phyloP scores from a whole-genome alignment of 1,140 invertebrate genomes.

The Pseudomyrmex pallidus region DNA sequence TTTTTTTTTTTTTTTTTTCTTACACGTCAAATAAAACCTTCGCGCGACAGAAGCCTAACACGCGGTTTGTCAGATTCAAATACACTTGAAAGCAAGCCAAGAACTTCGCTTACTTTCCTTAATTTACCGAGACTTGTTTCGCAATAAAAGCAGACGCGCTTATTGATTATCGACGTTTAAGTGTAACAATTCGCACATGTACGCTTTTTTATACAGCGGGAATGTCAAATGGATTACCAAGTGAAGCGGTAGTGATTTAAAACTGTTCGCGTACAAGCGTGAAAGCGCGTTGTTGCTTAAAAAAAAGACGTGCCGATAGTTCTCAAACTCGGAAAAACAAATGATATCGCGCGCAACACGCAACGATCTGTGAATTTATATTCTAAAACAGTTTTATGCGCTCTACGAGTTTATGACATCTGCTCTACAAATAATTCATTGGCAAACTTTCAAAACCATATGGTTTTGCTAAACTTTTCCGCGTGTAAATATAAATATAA shows the following conservation, averaged over 20 bases:
- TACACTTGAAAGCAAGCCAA: no score
- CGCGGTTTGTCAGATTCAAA: no score
- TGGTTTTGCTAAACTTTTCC: no score
- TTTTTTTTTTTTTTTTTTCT: not conserved
- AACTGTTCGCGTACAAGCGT: slow-evolving; percentile 31
- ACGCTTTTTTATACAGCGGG: not conserved
- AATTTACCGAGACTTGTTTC: not conserved
- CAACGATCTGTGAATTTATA: not conserved
- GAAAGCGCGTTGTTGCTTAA: slow-evolving; percentile 2
- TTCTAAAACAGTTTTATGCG: not conserved
- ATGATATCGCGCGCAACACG: not conserved
- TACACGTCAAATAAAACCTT: no score
- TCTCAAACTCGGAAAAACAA: slow-evolving; percentile 42
- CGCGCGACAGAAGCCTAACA: no score
- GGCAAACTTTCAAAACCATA: no score
- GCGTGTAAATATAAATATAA: no score
- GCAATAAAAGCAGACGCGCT: not conserved
- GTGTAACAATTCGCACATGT: not conserved
- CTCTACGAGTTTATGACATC: no score
- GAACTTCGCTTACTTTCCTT: no score
- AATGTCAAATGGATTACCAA: slow-evolving; percentile 45
- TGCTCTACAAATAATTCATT: no score
- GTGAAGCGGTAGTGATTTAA: slow-evolving; percentile 40
- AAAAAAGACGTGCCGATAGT: slow-evolving; percentile 50
- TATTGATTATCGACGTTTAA: slow-evolving; percentile 54